phyloP scores from a whole-genome alignment of 37 sponge, comb jelly and placozoan genomes.

The Spongilla lacustris region DNA sequence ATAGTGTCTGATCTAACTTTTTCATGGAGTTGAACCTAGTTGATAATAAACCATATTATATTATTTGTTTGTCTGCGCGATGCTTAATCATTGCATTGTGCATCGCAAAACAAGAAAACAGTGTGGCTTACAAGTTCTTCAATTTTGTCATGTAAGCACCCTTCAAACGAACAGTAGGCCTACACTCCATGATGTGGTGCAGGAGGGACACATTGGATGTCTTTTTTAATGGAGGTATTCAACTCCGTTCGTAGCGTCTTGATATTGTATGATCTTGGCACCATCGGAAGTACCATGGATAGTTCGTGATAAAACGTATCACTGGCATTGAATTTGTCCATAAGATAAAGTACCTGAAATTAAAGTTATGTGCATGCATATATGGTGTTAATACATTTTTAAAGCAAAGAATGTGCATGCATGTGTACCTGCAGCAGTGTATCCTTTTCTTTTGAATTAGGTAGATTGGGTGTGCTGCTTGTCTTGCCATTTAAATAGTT shows the following conservation, averaged over 20 bases:
- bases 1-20: neutral
- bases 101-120: neutral
- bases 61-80: neutral
- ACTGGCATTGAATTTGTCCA: constrained; percentile 6
- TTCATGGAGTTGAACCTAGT: neutral
- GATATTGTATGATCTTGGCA: neutral
- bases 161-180: neutral
- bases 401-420: too few species aligned
- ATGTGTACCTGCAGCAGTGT: neutral
- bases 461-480: neutral
- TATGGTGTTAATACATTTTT: too few species aligned
- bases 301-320: neutral
- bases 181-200: neutral
- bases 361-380: neutral
- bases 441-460: neutral
- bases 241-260: neutral
- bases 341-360: neutral
- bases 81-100: neutral
- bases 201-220: neutral
- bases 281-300: neutral
- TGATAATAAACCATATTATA: neutral
- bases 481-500: neutral
- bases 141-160: neutral
- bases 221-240: constrained; percentile 1
- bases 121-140: neutral